Evolutionary conservation across 2,797 vertebrate genomes (phyloP), one percentile per base, ranked within the genome.

Genomic region (Petrocephalus schoutedeni): DNA sequence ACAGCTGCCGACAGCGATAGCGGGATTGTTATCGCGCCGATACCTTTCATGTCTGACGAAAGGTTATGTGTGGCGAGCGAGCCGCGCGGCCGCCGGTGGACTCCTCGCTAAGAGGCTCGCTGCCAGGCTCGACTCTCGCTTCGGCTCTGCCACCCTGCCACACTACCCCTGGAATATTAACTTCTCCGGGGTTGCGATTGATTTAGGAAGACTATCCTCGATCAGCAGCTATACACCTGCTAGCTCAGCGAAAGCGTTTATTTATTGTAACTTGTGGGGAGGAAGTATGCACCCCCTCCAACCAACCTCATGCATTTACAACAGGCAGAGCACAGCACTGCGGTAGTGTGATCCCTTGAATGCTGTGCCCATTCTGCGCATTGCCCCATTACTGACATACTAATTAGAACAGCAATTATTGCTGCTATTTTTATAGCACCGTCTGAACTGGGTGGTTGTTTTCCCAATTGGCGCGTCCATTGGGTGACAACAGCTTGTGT

Each of bases 381-480:
- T 5, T 23, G 45, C 82, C 23, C 77, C 41, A 53, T 84, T 84
- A 23, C 82, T 56, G 45, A 84, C 82, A 56, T 14, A 56, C 82
- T 84, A 84, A 84, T 84, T 84, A 77, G 71, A 77, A 77, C 71
- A 77, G 71, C 71, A 77, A 77, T 77, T 77, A 77, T 49, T 77
- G 71, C 7, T 77, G 36, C 41, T 77, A 77, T 77, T 77, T 77
- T 77, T 77, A 77, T 77, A n/a, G 41, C 19, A 49, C 36, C n/a
- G 41, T 77, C 71, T 77, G 71, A 77, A 49, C 71, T 77, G 71
- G 71, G 71, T 49, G 71, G 41, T 49, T 77, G 32, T 49, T 77
- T 77, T 77, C 36, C 41, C 36, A 2, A 36, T 77, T n/a, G 71
- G 71, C 16, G 7, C 7, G 41, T 77, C 71, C 71, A 49, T 77